Conservation (phyloP, 2,113 vertebrate genomes). For the Lycaon pictus region DNA sequence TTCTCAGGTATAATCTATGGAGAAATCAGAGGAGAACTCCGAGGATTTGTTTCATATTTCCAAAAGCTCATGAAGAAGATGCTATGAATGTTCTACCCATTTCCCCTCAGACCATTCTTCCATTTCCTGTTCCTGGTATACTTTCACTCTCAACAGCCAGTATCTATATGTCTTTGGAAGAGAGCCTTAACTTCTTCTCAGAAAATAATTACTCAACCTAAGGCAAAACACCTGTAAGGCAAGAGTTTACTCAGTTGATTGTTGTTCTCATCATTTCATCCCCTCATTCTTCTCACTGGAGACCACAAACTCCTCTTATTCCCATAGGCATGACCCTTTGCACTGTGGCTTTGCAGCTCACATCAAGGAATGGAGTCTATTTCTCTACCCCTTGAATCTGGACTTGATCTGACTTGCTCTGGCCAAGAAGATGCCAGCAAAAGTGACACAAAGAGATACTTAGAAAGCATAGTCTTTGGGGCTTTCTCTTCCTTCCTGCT, state of each 20-base stretch:
- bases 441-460: not conserved
- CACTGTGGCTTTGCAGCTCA: not conserved
- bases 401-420: not conserved
- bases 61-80: not conserved
- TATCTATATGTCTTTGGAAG: not conserved
- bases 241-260: not conserved
- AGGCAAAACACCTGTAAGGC: not conserved
- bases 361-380: not conserved
- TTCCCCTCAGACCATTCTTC: not conserved
- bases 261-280: not conserved
- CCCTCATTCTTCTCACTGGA: not conserved
- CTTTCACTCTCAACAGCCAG: not conserved
- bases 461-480: not conserved
- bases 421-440: not conserved
- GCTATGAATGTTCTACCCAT: not conserved
- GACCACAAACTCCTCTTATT: not conserved
- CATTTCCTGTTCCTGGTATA: not conserved
- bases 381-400: not conserved
- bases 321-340: not conserved
- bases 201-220: not conserved
- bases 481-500: not conserved
- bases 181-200: not conserved
- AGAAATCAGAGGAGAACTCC: not conserved
- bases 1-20: not conserved
- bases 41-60: not conserved